Evolutionary conservation across 2,113 vertebrate genomes (phyloP), one percentile per base, ranked within the genome.

Genomic region (Sialia sialis): DNA sequence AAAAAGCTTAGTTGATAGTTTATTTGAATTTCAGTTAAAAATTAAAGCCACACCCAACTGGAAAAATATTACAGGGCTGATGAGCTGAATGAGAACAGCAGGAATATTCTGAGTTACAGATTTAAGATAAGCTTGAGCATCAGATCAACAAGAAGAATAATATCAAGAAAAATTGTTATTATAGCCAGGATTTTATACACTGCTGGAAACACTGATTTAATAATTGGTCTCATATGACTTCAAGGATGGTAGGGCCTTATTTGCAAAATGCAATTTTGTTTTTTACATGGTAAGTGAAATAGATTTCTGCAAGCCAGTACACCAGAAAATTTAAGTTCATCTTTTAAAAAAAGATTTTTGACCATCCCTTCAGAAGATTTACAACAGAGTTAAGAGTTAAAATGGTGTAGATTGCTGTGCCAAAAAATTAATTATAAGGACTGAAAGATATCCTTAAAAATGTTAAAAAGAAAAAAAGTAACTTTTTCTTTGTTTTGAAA

Each of bases 341-440:
- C 51, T 96, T 92, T 67, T 94, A 72, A 63, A 94, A 82, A 34
- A 54, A 46, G 8, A 11, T 89, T 32, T 93, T 49, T 46, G 78
- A 52, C 91, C 84, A 96, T 41, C 48, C 73, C 25, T 92, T 51
- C 77, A 54, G 70, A 52, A 96, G 63, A 39, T 92, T 94, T 97
- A 30, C 34, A 94, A 73, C 5, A 81, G 70, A 94, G 22, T 26
- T 10, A 74, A 68, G 14, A 80, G 44, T 58, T 90, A 79, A n/a
- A 82, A 56, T 38, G 30, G 10, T 17, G 25, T 11, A 60, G 27
- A 36, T 36, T 52, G 49, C 38, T 67, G 30, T 43, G 29, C 6
- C 13, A 38, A 29, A 44, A 62, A n/a, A 32, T 1, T 30, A 55
- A 29, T 17, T 2, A 17, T 2, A 68, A 41, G 8, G 14, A 64